phyloP scores from a whole-genome alignment of 2,888 invertebrate species.

The Cryptus armator region DNA sequence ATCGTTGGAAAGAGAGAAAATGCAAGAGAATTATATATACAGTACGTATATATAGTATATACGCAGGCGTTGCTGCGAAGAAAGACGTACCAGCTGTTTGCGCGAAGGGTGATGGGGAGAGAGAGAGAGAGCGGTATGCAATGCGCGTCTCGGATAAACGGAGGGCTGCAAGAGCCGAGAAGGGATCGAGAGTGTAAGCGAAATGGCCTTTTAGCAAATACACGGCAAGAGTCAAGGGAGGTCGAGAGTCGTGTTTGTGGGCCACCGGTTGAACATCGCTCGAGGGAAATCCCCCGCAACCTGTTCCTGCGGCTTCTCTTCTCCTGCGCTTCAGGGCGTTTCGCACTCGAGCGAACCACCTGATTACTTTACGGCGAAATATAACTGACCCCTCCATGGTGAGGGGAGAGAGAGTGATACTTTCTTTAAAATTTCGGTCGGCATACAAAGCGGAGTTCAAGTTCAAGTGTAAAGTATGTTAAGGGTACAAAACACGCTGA shows the following conservation, averaged over 20 bases:
- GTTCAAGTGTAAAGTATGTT: conserved; percentile 17
- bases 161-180: background rate
- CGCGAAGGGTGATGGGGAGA: background rate
- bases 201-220: background rate
- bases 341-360: conserved; percentile 29
- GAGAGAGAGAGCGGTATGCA: background rate
- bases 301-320: background rate
- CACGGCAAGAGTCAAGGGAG: background rate
- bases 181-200: background rate
- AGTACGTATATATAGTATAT: background rate
- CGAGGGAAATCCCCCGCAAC: conserved; percentile 28
- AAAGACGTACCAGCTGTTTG: background rate
- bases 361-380: conserved; percentile 29
- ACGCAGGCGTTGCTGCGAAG: background rate
- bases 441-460: conserved; percentile 12
- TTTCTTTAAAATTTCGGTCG: background rate
- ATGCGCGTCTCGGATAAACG: background rate
- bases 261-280: conserved; percentile 38
- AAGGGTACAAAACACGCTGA: background rate
- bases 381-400: conserved; percentile 29
- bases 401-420: background rate
- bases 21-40: background rate
- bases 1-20: background rate
- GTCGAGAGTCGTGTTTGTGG: conserved; percentile 29
- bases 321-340: background rate